phyloP scores from a whole-genome alignment of 2,113 vertebrate genomes.

The Percina caprodes region DNA sequence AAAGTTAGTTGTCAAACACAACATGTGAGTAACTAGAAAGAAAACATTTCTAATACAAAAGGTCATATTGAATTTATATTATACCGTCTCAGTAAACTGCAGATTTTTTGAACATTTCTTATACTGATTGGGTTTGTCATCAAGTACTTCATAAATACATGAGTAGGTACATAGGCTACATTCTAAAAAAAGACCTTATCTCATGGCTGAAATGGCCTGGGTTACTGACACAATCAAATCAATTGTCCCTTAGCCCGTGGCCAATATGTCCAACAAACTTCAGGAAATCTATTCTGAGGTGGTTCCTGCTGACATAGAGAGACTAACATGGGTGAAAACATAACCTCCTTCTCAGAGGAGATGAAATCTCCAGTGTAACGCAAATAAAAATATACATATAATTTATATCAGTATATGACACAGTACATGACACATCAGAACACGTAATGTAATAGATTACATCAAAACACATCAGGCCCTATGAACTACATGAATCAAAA shows the following conservation, averaged over 20 bases:
- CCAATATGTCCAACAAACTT: conserved; percentile 22
- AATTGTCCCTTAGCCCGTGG: conserved; percentile 48
- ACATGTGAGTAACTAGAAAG: neutral
- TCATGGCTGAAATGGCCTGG: neutral
- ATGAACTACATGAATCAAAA: conserved; percentile 57
- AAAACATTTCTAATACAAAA: neutral
- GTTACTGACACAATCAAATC: conserved; percentile 53
- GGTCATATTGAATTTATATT: neutral
- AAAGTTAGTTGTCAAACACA: too few species aligned
- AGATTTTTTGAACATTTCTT: neutral
- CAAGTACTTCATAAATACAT: neutral
- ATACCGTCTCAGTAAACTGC: neutral
- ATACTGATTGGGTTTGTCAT: neutral
- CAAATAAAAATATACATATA: conserved; percentile 20
- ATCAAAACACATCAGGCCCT: conserved; percentile 34
- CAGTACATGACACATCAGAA: conserved; percentile 26
- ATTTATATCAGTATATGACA: conserved; percentile 44
- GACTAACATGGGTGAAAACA: conserved; percentile 20
- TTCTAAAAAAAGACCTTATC: conserved; percentile 12
- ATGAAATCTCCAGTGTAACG: conserved; percentile 24
- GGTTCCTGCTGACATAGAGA: conserved; percentile 48
- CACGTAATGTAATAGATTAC: conserved; percentile 33
- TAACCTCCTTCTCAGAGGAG: conserved; percentile 5
- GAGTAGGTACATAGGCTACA: neutral
- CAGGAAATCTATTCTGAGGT: conserved; percentile 37